Percentiles rank a stretch among this genome's conserved stretches.
phyloP scores from a whole-genome alignment of 1,140 invertebrate species.

The Scaptomyza montana region DNA sequence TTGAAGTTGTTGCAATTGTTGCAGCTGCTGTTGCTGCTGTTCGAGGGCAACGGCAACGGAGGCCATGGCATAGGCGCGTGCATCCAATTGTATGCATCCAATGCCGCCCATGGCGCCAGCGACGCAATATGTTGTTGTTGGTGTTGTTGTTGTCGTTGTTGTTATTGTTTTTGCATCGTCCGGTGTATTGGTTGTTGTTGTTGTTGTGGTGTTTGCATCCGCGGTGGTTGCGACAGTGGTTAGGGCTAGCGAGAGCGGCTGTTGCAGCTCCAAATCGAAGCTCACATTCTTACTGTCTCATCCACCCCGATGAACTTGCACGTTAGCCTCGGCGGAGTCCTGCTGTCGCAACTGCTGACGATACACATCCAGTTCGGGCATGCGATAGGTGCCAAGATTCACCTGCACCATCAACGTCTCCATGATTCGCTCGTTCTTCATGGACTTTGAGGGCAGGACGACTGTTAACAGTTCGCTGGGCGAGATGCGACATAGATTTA shows the following conservation, averaged over 20 bases:
- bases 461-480: slow-evolving; percentile 96
- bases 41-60: slow-evolving; percentile 71
- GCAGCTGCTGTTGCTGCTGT: slow-evolving; percentile 51
- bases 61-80: slow-evolving; percentile 70
- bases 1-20: background rate
- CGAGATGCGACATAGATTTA: slow-evolving; percentile 95
- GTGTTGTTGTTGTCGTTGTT: slow-evolving; percentile 11
- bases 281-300: slow-evolving; percentile 84
- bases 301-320: slow-evolving; percentile 83
- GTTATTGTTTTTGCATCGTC: background rate
- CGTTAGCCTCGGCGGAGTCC: slow-evolving; percentile 90
- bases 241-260: slow-evolving; percentile 22
- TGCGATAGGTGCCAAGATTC: slow-evolving; percentile 95
- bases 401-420: slow-evolving; percentile 97
- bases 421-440: slow-evolving; percentile 95
- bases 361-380: slow-evolving; percentile 95
- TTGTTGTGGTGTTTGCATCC: background rate
- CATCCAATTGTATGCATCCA: slow-evolving; percentile 44
- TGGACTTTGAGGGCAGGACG: slow-evolving; percentile 95
- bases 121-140: background rate
- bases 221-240: slow-evolving; percentile 24
- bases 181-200: background rate
- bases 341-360: slow-evolving; percentile 93
- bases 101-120: slow-evolving; percentile 20
- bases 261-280: slow-evolving; percentile 80